Base-by-base conservation (phyloP, 2,113 vertebrate species). In the Oreochromis niloticus region DNA sequence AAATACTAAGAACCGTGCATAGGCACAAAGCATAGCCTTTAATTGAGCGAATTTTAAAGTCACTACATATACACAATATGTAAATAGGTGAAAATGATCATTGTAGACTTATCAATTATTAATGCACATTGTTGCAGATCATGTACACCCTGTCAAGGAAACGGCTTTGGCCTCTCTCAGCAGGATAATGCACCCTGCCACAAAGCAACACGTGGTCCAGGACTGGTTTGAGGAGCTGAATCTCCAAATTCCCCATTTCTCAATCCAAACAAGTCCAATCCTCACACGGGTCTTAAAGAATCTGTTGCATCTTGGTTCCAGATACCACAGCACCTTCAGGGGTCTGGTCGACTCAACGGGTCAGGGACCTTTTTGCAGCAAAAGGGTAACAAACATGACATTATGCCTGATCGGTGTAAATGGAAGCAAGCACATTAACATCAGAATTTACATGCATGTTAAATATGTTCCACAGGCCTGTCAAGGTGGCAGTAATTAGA, bases 191-290 rank as follows among this genome's bases (percentile, higher is more conserved):
- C 61, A 4, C 39, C 9, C 9, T 4, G 39, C 8, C 4, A 4
- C 39, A 39, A 10, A 39, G 39, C 39, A 66, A 66, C 59, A 22
- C 6, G 34, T 1, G 61, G 61, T 39, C 9, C 34, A 66, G 34
- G 61, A 0, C 17, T n/a, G 61, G 34, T 39, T 13, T 0, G 1
- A n/a, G 61, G 19, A 1, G 34, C 19, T 22, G 19, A 66, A 36
- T 63, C 9, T 36, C 32, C 17, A n/a, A 9, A 16, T 7, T 57
- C 12, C 12, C 55, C 56, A 63, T n/a, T 32, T 12, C 59, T 36
- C 59, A 1, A 7, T 7, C 17, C 19, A 22, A 66, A 66, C 32
- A 19, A 63, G 59, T 63, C 36, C 7, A 9, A 39, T 39, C 61
- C 61, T 22, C 34, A 22, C 32, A 39, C 10, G 3, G 10, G 19